phyloP scores from a whole-genome alignment of 2,888 invertebrate genomes.

The Apotomis betuletana region DNA sequence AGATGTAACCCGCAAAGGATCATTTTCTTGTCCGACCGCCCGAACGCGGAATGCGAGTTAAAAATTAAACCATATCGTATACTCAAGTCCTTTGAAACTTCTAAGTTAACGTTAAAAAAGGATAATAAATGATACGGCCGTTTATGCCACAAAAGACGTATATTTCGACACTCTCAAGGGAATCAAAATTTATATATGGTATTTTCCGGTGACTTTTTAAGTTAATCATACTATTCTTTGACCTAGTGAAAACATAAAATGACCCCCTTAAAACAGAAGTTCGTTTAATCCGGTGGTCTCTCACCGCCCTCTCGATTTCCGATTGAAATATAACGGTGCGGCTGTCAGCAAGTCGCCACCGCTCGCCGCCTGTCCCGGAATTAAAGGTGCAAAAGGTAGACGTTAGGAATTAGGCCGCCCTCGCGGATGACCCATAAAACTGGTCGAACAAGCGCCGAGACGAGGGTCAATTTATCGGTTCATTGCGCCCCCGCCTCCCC shows the following conservation, averaged over 20 bases:
- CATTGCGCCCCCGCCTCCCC: conserved; percentile 42
- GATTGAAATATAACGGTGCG: conserved; percentile 38
- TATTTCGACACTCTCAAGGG: no score
- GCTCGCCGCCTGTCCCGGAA: conserved; percentile 24
- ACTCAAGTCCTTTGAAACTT: no score
- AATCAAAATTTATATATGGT: no score
- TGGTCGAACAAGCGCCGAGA: conserved; percentile 39
- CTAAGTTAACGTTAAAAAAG: no score
- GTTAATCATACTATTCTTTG: no score
- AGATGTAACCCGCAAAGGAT: no score
- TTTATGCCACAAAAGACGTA: no score
- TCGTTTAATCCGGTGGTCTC: conserved; percentile 3
- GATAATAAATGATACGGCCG: no score
- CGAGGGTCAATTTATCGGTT: conserved; percentile 48
- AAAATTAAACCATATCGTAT: no score
- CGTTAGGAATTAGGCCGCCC: conserved; percentile 39
- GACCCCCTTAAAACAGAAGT: neutral
- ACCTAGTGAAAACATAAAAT: neutral
- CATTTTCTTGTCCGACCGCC: no score
- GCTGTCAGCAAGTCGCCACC: conserved; percentile 26
- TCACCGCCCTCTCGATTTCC: neutral
- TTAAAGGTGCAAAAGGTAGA: conserved; percentile 42
- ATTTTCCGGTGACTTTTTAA: no score
- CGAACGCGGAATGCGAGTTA: no score
- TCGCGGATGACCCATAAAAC: conserved; percentile 40